These are phyloP conservation scores for Orthonevra nobilis DNA, from an alignment of 2,888 invertebrate species.

Conservation along the genomic window DNA sequence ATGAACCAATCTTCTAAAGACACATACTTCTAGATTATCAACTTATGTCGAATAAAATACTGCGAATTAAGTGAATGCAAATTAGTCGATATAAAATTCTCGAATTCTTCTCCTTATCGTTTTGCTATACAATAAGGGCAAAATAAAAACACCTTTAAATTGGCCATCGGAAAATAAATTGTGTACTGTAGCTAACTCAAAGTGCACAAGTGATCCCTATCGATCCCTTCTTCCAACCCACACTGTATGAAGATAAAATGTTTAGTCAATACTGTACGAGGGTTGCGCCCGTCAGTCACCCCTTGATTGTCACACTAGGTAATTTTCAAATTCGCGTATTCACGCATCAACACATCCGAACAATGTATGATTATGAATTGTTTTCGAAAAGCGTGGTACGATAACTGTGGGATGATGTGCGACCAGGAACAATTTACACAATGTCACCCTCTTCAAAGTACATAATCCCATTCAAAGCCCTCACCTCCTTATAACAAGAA, in stretches of 20 bases:
- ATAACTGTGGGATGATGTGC: constrained; percentile 50
- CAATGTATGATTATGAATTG: constrained; percentile 66
- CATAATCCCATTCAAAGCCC: constrained; percentile 14
- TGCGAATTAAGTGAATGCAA: no score
- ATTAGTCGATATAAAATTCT: no score
- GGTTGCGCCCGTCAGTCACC: constrained; percentile 29
- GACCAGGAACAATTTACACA: constrained; percentile 47
- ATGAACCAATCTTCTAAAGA: no score
- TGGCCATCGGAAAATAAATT: no score
- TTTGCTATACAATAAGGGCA: no score
- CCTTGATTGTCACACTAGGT: constrained; percentile 15
- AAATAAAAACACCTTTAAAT: no score
- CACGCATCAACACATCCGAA: constrained; percentile 69
- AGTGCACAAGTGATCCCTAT: no score
- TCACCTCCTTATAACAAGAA: background rate
- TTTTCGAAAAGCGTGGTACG: constrained; percentile 30
- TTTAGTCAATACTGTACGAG: constrained; percentile 33
- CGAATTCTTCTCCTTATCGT: no score
- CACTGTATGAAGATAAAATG: constrained; percentile 27
- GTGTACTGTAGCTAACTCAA: no score
- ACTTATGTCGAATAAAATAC: no score
- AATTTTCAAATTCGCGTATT: constrained; percentile 58
- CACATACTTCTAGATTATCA: no score
- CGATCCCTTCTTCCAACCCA: background rate
- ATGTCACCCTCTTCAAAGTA: constrained; percentile 42